Base-by-base conservation (phyloP, 2,888 invertebrate species). In the Apodemia duryi region DNA sequence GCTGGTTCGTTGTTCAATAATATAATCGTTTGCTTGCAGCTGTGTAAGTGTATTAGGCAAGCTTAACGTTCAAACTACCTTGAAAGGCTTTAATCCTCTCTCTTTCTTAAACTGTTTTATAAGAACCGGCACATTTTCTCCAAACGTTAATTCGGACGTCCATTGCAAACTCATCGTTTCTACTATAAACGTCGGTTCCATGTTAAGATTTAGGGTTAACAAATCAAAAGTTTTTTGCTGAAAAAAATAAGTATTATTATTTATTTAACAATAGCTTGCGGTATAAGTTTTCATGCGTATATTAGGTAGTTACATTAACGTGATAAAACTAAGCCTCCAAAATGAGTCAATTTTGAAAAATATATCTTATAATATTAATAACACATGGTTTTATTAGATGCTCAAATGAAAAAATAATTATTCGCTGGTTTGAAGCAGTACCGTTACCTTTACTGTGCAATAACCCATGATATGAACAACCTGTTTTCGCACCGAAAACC, bases 191-290 rank as follows among this genome's bases (percentile, higher is more conserved):
- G 86, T 91, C 1, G 95, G 93, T 70, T 93, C 93, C 91, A 95
- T 92, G 70, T 83, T 91, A 57, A 95, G 76, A 79, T 95, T 92
- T 10, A 94, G 71, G 1, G 92, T 93, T 77, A 93, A 86, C 66
- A 88, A 79, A 71, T 95, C 94, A 71, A 85, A 94, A 65, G 87
- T 82, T 72, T 84, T 81, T 92, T 94, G 94, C 94, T 94, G 74
- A 10, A 82, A 65, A 28, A 13, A 62, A 63, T 21, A 61, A 21
- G 1, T 28, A 61, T 29, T 64, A 21, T 43, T 49, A 28, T 38
- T 38, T 38, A 38, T 38, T 38, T 38, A 5, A 38, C 6, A 38
- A 38, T 38, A 38, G 38, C 7, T 38, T 38, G 7, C 1, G 7
- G 38, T 35, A 2, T 32, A 3, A 2, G 32, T 2, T 32, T 32